Base-by-base conservation (phyloP, 2,797 vertebrate genomes). In the Thamnophis elegans region DNA sequence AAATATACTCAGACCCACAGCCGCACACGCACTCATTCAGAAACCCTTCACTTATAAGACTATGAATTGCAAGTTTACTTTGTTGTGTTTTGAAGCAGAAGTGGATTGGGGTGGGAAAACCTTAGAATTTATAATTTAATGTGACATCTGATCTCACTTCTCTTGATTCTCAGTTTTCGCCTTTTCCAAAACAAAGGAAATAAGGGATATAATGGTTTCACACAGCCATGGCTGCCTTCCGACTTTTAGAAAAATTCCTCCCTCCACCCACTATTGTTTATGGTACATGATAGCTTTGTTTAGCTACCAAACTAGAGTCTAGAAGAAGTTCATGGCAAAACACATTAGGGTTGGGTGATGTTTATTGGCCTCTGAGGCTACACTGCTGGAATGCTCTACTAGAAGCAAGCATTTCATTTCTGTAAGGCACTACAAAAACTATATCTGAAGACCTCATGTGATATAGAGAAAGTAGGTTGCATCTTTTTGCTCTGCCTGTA, bases 101-200 rank as follows among this genome's bases (percentile, higher is more conserved):
- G 25, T 85, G 26, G 28, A 54, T 60, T 54, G 25, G 47, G n/a
- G n/a, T 5, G n/a, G 26, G 78, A 0, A n/a, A 16, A 62, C 73
- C 42, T 92, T 82, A 93, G 92, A 93, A 94, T 87, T 65, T 36
- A 89, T 60, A 13, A 93, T 92, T 89, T 88, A 87, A 95, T 91
- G 25, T 47, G 20, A 0, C 90, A 90, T 92, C 85, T 95, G 85
- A 85, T 86, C 93, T 3, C 91, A 94, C 54, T 92, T 85, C 56
- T 88, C 88, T 82, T 88, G 22, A 93, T 90, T 65, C 73, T 90
- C 0, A 0, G 90, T 8, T 16, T 93, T 25, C 95, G 93, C 94
- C 94, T 95, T 94, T 89, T 47, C 85, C 94, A 92, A 92, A 93
- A 93, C 91, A 94, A 51, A 92, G 16, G 92, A 94, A 87, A 91